phyloP scores from a whole-genome alignment of 2,113 vertebrate genomes.

The Elachura formosa region DNA sequence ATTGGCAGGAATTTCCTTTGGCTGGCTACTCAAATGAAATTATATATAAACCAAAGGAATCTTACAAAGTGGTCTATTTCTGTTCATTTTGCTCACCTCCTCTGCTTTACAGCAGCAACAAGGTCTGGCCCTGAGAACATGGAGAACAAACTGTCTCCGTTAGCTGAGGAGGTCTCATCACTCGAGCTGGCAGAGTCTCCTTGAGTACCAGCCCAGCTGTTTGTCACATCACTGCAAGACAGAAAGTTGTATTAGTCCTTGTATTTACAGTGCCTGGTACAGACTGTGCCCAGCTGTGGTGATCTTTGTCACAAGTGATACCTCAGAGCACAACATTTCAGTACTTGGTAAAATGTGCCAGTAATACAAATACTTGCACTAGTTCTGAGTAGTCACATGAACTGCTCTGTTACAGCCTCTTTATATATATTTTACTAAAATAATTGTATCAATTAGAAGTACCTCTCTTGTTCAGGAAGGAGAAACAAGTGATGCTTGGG shows the following conservation, averaged over 20 bases:
- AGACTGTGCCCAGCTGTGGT: not conserved
- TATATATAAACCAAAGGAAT: not conserved
- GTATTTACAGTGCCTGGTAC: not conserved
- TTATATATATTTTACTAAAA: not conserved
- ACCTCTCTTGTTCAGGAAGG: not conserved
- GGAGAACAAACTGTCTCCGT: constrained; percentile 97
- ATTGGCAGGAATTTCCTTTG: not conserved
- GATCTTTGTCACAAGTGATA: not conserved
- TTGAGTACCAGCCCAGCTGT: constrained; percentile 93
- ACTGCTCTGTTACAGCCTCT: not conserved
- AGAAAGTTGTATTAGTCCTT: not conserved
- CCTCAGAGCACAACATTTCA: not conserved
- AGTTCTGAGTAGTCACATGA: not conserved
- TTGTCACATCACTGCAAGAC: constrained; percentile 84
- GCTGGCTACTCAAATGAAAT: not conserved
- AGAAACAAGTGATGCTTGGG: not conserved
- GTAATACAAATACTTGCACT: not conserved
- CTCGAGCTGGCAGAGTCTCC: constrained; percentile 96
- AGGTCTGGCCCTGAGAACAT: constrained; percentile 99
- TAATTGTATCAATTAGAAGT: not conserved
- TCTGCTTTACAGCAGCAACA: constrained; percentile 95
- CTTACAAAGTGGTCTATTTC: not conserved
- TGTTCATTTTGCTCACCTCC: constrained; percentile 76
- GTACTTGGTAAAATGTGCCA: not conserved
- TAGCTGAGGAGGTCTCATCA: constrained; percentile 95